A percentile compares a stretch with the other conserved stretches of the same genome.
phyloP scores from a whole-genome alignment of 1,140 invertebrate genomes.

The Homalodisca vitripennis region DNA sequence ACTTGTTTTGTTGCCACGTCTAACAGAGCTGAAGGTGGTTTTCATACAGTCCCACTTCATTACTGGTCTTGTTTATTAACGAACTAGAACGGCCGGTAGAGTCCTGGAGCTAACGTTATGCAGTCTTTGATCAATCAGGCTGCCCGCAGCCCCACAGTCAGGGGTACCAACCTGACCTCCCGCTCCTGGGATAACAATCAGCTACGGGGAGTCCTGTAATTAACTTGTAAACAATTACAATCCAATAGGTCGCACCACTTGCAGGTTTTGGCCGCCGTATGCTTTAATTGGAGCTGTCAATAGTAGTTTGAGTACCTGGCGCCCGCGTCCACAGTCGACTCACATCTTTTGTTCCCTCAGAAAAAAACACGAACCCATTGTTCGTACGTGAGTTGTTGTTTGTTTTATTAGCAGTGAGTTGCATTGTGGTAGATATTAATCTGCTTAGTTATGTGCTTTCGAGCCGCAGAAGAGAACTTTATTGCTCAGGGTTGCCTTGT shows the following conservation, averaged over 20 bases:
- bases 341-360: conserved; percentile 3
- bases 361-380: conserved; percentile 2
- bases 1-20: too few species aligned
- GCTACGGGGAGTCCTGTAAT: conserved; percentile 14
- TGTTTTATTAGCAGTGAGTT: not conserved
- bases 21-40: too few species aligned
- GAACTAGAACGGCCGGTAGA: too few species aligned
- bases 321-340: not conserved
- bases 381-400: not conserved
- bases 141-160: not conserved
- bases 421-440: too few species aligned
- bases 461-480: too few species aligned
- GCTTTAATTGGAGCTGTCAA: not conserved
- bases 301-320: too few species aligned
- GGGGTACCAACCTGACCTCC: not conserved
- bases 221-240: conserved; percentile 21
- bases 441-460: too few species aligned
- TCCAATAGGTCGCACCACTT: not conserved
- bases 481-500: too few species aligned
- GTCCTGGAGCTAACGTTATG: too few species aligned
- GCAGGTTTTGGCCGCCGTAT: not conserved
- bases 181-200: not conserved
- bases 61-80: too few species aligned
- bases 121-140: not conserved
- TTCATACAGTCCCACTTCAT: too few species aligned